These are phyloP conservation scores for Smithornis capensis DNA, from an alignment of 2,113 vertebrate genomes.

Conservation along the genomic window DNA sequence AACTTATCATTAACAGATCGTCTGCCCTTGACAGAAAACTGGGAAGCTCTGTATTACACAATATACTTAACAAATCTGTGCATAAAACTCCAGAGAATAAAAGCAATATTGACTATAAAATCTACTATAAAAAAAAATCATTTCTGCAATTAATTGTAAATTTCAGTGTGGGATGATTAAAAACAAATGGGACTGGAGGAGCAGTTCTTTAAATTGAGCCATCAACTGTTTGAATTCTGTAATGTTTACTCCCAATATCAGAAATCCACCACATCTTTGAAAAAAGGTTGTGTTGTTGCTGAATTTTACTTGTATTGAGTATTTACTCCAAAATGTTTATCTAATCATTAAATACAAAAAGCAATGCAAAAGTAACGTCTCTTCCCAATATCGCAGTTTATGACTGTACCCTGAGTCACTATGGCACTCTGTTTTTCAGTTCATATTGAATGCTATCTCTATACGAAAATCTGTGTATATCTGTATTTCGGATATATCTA, in stretches of 20 bases:
- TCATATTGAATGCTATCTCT: background rate
- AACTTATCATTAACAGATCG: background rate
- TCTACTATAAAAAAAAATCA: background rate
- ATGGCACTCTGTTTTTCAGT: background rate
- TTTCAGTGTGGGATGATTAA: background rate
- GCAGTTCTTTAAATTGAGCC: constrained; percentile 1
- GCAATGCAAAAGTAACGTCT: background rate
- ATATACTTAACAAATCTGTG: background rate
- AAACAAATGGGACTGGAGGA: constrained; percentile 1
- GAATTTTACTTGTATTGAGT: background rate
- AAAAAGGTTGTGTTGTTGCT: background rate
- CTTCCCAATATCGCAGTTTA: background rate
- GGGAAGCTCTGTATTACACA: background rate
- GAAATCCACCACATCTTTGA: background rate
- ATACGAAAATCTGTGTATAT: background rate
- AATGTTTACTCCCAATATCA: background rate
- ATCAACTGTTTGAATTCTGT: background rate
- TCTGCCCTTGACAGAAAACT: background rate
- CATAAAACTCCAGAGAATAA: background rate
- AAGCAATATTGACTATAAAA: background rate
- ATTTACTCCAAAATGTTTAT: background rate
- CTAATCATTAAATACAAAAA: background rate
- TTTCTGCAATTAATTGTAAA: background rate
- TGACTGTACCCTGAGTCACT: too few species aligned
- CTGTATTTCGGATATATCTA: background rate